Percentiles rank a stretch among this genome's conserved stretches.
Evolutionary conservation across 2,797 vertebrate species (phyloP).

Genomic region (Zenarchopterus dispar): DNA sequence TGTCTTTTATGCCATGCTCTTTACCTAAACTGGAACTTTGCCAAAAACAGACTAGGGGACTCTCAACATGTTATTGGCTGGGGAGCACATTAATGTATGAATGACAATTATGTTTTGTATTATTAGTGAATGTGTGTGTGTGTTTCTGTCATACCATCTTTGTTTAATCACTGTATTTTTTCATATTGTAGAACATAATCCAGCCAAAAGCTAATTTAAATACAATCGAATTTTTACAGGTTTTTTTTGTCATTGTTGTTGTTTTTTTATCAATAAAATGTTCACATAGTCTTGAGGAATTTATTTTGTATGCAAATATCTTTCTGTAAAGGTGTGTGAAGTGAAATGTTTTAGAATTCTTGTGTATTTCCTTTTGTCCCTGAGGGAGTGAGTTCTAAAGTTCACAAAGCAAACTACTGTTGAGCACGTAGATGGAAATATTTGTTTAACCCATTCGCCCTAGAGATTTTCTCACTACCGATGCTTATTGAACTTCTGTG

Average conservation of each 20-base stretch:
- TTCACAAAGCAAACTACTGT: conserved; percentile 66
- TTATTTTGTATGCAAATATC: conserved; percentile 15
- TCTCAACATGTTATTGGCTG: no score
- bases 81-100: no score
- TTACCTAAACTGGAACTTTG: conserved; percentile 3
- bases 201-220: no score
- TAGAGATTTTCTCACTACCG: conserved; percentile 57
- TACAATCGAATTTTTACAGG: no score
- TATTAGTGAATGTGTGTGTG: no score
- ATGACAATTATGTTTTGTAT: no score
- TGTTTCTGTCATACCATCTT: no score
- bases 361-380: conserved; percentile 45
- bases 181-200: no score
- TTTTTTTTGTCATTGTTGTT: neutral
- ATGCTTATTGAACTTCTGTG: conserved; percentile 67
- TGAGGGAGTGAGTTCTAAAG: conserved; percentile 58
- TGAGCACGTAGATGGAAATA: conserved; percentile 60
- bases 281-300: neutral
- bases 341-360: conserved; percentile 29
- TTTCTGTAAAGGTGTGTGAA: conserved; percentile 26
- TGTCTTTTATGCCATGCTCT: conserved; percentile 29
- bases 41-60: neutral
- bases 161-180: no score
- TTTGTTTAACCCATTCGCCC: conserved; percentile 70
- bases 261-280: conserved; percentile 10